Conservation (phyloP, 2,113 vertebrate species). For the Sturnus vulgaris region DNA sequence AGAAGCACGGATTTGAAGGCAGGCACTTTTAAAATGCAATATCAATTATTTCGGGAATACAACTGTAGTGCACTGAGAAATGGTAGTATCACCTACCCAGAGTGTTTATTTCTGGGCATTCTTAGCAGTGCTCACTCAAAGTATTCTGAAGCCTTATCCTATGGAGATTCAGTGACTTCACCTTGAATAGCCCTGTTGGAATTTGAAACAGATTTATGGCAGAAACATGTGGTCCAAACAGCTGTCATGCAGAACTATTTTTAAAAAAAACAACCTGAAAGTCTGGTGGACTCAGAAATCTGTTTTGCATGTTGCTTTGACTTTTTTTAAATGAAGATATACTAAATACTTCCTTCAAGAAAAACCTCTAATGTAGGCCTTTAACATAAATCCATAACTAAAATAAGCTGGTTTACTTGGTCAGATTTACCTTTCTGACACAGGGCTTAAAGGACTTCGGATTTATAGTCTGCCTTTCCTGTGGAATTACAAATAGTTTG, state of each 20-base stretch:
- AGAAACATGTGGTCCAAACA: constrained; percentile 10
- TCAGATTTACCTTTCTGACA: background rate
- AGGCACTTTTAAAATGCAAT: background rate
- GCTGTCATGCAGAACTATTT: background rate
- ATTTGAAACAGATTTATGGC: constrained; percentile 36
- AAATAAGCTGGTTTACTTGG: background rate
- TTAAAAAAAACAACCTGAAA: background rate
- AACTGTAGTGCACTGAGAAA: background rate
- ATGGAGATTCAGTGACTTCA: background rate
- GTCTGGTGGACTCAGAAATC: background rate
- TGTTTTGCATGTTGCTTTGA: background rate
- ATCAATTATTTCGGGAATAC: background rate
- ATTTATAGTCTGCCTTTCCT: background rate
- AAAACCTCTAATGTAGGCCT: background rate
- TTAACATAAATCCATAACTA: background rate
- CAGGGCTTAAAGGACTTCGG: background rate
- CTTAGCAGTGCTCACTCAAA: background rate
- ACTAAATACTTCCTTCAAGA: background rate
- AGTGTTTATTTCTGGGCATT: background rate
- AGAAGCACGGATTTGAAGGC: background rate
- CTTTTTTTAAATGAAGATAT: background rate
- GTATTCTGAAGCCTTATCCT: background rate
- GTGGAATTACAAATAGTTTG: background rate
- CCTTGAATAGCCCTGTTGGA: constrained; percentile 2
- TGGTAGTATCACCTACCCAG: background rate